Base-by-base conservation (phyloP, 92 coral and sea anemone species). In the Epizoanthus rinbou region DNA sequence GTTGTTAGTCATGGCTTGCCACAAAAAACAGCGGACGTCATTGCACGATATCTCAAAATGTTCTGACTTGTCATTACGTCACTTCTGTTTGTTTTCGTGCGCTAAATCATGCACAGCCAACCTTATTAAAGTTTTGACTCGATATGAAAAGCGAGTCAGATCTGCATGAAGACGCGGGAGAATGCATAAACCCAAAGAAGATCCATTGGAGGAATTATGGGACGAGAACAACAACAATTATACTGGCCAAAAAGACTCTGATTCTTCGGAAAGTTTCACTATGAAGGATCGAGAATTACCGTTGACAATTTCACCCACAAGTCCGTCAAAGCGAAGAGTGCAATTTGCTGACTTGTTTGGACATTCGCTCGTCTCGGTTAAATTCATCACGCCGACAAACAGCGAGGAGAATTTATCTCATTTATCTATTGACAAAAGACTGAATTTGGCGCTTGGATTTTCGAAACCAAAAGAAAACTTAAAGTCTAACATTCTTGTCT, bases 301-400 rank as follows among this genome's bases (percentile, higher is more conserved):
- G 25, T 85, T 64, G 64, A 14, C 63, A 25, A 54, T 37, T 23
- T 85, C 89, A 8, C 87, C 92, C 7, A 76, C 76, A 6, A 28
- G 67, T 62, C 59, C 87, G 8, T 57, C 88, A 43, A 89, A 87
- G 69, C 87, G 98, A 56, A 91, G 89, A 69, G 99, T 97, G 54
- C 96, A 94, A 45, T 97, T 97, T 78, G 99, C 99, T 16, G 99
- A 97, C 69, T 85, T 82, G n/a, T 87, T 90, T 59, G 98, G 98
- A 15, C 94, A 84, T 69, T 85, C 92, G 21, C 91, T 96, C n/a
- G 99, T 94, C 7, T 92, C 96, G 11, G 93, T 96, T 25, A 94
- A 90, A 86, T 67, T 92, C 58, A 96, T 96, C 81, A 94, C 99
- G 24, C 97, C 97, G 31, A 85, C 94, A 70, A 93, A 84, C 74